A percentile compares a stretch with the other conserved stretches of the same genome.
phyloP scores from a whole-genome alignment of 1,140 invertebrate genomes.

The Hyphantria cunea region DNA sequence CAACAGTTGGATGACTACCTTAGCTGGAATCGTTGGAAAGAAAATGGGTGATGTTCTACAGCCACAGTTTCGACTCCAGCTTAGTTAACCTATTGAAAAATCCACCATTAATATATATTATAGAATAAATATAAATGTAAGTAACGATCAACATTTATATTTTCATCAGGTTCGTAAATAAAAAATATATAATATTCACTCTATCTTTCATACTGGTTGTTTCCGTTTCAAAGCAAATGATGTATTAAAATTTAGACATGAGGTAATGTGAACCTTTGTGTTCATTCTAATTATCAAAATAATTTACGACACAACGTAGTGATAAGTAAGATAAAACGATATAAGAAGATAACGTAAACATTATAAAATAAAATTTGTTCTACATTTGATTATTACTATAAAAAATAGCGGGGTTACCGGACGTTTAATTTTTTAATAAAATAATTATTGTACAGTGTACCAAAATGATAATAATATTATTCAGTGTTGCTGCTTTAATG shows the following conservation, averaged over 20 bases:
- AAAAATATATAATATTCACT: too few relatives aligned
- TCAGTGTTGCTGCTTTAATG: conserved; percentile 46
- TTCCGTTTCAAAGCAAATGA: background rate
- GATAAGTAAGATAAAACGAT: too few relatives aligned
- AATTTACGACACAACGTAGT: conserved; percentile 62
- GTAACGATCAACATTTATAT: too few relatives aligned
- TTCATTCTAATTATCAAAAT: conserved; percentile 56
- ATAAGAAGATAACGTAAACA: conserved; percentile 59
- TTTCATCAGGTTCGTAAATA: too few relatives aligned
- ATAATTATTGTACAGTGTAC: conserved; percentile 33
- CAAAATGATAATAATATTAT: conserved; percentile 53
- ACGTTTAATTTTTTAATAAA: conserved; percentile 41
- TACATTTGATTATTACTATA: conserved; percentile 64
- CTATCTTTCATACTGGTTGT: background rate
- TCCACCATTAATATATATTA: too few relatives aligned
- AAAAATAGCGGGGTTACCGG: conserved; percentile 43
- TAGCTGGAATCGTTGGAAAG: too few relatives aligned
- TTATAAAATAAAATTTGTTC: conserved; percentile 57
- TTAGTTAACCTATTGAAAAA: too few relatives aligned
- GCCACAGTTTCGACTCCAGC: too few relatives aligned
- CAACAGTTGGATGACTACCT: too few relatives aligned
- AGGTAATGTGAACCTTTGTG: conserved; percentile 35
- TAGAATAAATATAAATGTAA: too few relatives aligned
- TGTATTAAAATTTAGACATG: background rate
- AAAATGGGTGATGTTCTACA: too few relatives aligned